These are phyloP conservation scores for Onychostruthus taczanowskii DNA, from an alignment of 2,113 vertebrate species.

Conservation along the genomic window DNA sequence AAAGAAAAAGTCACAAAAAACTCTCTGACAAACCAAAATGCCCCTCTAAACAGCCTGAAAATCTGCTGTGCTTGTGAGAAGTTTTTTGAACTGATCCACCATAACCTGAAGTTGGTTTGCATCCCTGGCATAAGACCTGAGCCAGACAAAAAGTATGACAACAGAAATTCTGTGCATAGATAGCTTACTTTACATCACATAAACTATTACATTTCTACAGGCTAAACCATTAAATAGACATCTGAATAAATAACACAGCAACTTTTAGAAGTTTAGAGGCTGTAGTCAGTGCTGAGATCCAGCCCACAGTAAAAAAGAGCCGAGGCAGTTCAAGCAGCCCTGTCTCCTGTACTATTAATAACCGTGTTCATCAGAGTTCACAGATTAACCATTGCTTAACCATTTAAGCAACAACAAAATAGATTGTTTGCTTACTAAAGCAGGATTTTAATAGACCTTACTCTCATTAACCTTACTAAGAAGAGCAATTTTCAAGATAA, in stretches of 20 bases:
- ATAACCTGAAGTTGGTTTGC: background rate
- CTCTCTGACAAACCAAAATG: background rate
- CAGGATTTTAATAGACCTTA: background rate
- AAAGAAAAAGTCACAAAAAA: background rate
- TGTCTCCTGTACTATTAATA: background rate
- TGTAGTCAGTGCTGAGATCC: background rate
- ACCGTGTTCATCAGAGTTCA: background rate
- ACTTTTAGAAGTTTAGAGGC: background rate
- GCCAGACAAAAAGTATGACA: background rate
- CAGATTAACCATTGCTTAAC: background rate
- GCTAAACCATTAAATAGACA: background rate
- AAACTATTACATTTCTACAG: background rate
- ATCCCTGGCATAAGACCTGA: background rate
- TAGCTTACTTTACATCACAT: background rate
- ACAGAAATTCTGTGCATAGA: background rate
- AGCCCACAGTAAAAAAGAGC: background rate
- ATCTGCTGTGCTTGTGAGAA: background rate
- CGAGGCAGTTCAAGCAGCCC: background rate
- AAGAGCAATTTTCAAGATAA: background rate
- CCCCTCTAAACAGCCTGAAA: background rate
- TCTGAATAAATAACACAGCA: background rate
- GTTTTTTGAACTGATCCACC: background rate
- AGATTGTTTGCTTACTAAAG: background rate
- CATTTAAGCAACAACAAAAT: background rate
- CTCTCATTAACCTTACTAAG: background rate